Conservation (phyloP, 2,113 vertebrate species). For the Ceuthmochares aereus region DNA sequence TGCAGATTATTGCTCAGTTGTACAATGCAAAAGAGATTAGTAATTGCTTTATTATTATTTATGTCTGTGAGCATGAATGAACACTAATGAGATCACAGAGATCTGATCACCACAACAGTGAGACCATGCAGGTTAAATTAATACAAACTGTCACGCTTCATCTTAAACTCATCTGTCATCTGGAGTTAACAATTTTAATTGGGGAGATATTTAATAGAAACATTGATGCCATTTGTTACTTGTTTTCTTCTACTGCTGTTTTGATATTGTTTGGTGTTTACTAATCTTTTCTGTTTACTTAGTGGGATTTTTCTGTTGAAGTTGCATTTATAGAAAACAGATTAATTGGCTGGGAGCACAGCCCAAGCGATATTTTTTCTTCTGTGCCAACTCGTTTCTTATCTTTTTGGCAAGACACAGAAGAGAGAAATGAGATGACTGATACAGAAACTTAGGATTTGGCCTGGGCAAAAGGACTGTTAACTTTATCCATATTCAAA, state of each 20-base stretch:
- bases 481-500: neutral
- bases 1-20: neutral
- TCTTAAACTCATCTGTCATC: neutral
- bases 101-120: neutral
- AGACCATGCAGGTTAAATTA: neutral
- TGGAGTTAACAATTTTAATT: neutral
- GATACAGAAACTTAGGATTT: neutral
- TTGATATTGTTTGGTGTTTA: neutral
- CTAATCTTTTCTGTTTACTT: neutral
- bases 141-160: neutral
- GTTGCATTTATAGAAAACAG: conserved; percentile 8
- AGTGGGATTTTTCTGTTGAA: neutral
- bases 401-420: conserved; percentile 1
- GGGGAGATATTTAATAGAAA: neutral
- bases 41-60: neutral
- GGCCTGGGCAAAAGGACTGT: neutral
- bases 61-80: neutral
- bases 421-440: neutral
- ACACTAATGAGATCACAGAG: neutral
- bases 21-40: neutral
- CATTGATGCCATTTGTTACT: neutral
- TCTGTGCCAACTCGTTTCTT: neutral
- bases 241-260: neutral
- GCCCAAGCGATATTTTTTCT: neutral
- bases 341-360: neutral